Base-by-base conservation (phyloP, 2,888 invertebrate genomes). In the Apotomis betuletana region DNA sequence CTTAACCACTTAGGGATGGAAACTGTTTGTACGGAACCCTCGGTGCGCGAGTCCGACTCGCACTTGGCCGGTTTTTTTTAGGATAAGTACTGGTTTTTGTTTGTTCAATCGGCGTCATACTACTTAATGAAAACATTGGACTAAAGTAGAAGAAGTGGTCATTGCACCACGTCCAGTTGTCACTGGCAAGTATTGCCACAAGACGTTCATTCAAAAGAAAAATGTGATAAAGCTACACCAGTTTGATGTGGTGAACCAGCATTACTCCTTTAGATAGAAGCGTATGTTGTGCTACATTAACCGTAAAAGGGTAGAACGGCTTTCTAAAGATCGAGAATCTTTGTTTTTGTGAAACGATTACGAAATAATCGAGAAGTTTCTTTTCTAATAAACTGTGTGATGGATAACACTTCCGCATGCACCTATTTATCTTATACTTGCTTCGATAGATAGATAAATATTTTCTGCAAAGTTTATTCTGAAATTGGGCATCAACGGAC, bases 271-370 rank as follows among this genome's bases (percentile, higher is more conserved):
- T 49, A 10, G 49, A n/a, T 51, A 15, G 27, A 13, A 9, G 57
- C 5, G 10, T 70, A 64, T 71, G 77, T 74, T 76, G 78, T 77
- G 76, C 77, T 75, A 79, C 77, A 75, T 68, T 71, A 55, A 61
- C 76, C 77, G 13, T 71, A 77, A 76, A 84, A 77, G 85, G 85
- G 84, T 69, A 80, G 76, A 74, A 79, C 82, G 73, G 78, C 85
- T 85, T 84, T 85, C 85, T 83, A 84, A 77, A 69, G 68, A 73
- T 75, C 74, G 70, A 75, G 65, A 63, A n/a, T n/a, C 41, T 67
- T 68, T 44, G 58, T 74, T 76, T 81, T 80, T 78, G 76, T 80
- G 80, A 82, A 83, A 82, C 78, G 75, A 74, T 80, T 78, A 75
- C 77, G 54, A 57, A 13, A 65, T 62, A 65, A 68, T 69, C 64